These are phyloP conservation scores for Neopipo cinnamomea DNA, from an alignment of 2,113 vertebrate species.

Conservation along the genomic window DNA sequence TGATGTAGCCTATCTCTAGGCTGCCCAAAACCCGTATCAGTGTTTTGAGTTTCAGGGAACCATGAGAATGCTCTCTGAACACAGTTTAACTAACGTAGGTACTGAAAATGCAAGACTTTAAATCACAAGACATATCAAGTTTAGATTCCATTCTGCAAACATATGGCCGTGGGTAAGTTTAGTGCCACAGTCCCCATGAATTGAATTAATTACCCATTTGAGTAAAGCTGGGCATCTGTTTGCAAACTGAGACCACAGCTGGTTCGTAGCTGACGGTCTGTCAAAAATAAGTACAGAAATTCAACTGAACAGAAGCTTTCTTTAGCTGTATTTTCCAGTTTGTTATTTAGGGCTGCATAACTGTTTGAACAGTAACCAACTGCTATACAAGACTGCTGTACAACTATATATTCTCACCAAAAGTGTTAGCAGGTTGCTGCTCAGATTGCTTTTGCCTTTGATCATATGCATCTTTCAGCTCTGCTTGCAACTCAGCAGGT, in stretches of 20 bases:
- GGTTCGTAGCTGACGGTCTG: not conserved
- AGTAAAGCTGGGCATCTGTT: slow-evolving; percentile 12
- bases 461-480: slow-evolving; percentile 89
- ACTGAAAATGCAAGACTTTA: not conserved
- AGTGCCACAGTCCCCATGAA: not conserved
- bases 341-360: not conserved
- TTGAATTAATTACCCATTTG: not conserved
- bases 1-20: not conserved
- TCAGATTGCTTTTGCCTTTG: slow-evolving; percentile 75
- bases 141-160: not conserved
- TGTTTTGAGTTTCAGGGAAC: not conserved
- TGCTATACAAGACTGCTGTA: not conserved
- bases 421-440: slow-evolving; percentile 56
- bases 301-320: not conserved
- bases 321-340: not conserved
- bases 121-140: not conserved
- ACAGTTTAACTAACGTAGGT: not conserved
- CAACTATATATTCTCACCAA: slow-evolving; percentile 49
- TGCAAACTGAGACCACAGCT: slow-evolving; percentile 13
- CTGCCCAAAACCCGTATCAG: not conserved
- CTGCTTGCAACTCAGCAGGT: slow-evolving; percentile 91
- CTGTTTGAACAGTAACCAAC: not conserved
- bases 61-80: not conserved
- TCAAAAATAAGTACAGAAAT: not conserved
- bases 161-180: not conserved